A percentile compares a stretch with the other conserved stretches of the same genome.
These are phyloP conservation scores for Siniperca scherzeri DNA, from an alignment of 2,797 vertebrate genomes.

Conservation along the genomic window DNA sequence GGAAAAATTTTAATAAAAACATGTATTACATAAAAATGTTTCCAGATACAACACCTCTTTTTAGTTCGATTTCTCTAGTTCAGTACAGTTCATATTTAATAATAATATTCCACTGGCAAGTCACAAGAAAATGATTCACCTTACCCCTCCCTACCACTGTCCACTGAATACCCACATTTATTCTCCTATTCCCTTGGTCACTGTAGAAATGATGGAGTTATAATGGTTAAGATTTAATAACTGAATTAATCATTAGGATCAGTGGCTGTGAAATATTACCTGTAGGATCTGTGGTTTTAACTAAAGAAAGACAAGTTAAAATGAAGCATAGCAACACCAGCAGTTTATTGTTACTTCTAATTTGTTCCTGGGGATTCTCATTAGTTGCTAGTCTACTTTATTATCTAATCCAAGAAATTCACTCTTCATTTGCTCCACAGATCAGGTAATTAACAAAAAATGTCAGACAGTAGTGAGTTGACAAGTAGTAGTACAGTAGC, in stretches of 20 bases:
- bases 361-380: slow-evolving; percentile 28
- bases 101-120: not conserved
- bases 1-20: not conserved
- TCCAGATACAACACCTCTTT: not conserved
- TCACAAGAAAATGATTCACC: slow-evolving; percentile 4
- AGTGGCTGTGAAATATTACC: slow-evolving; percentile 28
- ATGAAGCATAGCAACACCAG: slow-evolving; percentile 4
- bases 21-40: not conserved
- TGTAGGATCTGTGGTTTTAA: slow-evolving; percentile 26
- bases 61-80: not conserved
- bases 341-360: slow-evolving; percentile 33
- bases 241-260: slow-evolving; percentile 37
- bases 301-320: slow-evolving; percentile 1
- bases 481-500: not conserved
- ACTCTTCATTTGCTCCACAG: slow-evolving; percentile 3
- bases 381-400: slow-evolving; percentile 2
- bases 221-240: slow-evolving; percentile 27
- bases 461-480: not conserved
- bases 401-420: not conserved
- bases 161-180: slow-evolving; percentile 12
- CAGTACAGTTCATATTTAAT: not conserved
- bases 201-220: not conserved
- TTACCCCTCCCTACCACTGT: not conserved
- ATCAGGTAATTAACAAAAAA: slow-evolving; percentile 20
- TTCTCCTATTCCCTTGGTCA: slow-evolving; percentile 14